Base-by-base conservation (phyloP, 2,888 invertebrate species). In the Coelopa pilipes region DNA sequence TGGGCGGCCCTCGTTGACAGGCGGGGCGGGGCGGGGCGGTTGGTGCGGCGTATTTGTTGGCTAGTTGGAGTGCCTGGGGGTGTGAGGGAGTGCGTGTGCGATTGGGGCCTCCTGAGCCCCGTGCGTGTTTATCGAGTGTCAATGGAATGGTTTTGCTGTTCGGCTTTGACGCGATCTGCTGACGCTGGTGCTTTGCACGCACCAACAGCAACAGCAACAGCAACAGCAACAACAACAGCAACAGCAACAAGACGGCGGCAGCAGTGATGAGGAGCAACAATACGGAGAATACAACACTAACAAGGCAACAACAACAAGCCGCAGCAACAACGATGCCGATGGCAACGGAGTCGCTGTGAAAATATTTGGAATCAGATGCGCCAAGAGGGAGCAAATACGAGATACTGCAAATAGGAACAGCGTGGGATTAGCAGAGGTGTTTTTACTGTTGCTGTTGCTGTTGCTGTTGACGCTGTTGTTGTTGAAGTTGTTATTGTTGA, bases 91-190 rank as follows among this genome's bases (percentile, higher is more conserved):
- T 2, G 13, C n/a, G 53, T 7, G 53, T n/a, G n/a, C n/a, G n/a
- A n/a, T n/a, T n/a, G n/a, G n/a, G n/a, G n/a, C n/a, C n/a, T n/a
- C n/a, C n/a, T n/a, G n/a, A 53, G 53, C 13, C 53, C 13, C n/a
- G 53, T 9, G 15, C 53, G 13, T 53, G 76, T 78, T 78, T 78
- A 74, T 77, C 73, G 74, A 76, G 74, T 78, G 78, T 78, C 76
- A 74, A 74, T 76, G 77, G 73, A 76, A 76, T 76, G 76, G 76
- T 68, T 53, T 15, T 65, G 17, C 17, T 24, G 13, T 9, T 53
- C 34, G 34, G 34, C n/a, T n/a, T n/a, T n/a, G n/a, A n/a, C n/a
- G n/a, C n/a, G n/a, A n/a, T n/a, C n/a, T n/a, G n/a, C n/a, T n/a
- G n/a, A n/a, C n/a, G n/a, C n/a, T n/a, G n/a, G n/a, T n/a, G n/a